phyloP scores from a whole-genome alignment of 2,113 vertebrate genomes.

The Nettapus auritus region DNA sequence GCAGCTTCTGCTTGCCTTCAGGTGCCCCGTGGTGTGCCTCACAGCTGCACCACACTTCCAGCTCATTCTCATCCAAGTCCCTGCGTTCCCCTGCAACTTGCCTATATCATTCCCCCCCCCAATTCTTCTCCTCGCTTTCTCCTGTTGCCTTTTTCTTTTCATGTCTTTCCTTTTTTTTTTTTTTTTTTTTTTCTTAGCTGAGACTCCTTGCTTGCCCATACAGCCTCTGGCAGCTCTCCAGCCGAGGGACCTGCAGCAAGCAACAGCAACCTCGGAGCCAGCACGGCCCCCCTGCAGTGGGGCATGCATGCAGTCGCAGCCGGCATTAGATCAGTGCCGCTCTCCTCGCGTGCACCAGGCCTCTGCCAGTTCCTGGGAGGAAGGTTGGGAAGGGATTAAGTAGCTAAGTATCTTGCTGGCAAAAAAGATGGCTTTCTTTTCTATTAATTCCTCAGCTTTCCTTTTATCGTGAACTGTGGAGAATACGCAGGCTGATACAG shows the following conservation, averaged over 20 bases:
- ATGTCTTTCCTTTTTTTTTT: neutral
- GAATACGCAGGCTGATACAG: constrained; percentile 22
- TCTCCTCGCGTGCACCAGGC: neutral
- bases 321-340: neutral
- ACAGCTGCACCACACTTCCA: accelerated
- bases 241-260: neutral
- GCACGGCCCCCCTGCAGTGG: accelerated
- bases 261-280: neutral
- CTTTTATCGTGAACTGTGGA: constrained; percentile 10
- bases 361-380: neutral
- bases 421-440: neutral
- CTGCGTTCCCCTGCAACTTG: neutral
- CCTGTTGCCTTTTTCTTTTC: neutral
- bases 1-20: neutral
- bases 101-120: neutral
- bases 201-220: neutral
- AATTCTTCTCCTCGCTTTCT: neutral
- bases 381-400: constrained; percentile 22
- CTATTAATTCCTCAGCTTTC: constrained; percentile 33
- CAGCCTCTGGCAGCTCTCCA: neutral
- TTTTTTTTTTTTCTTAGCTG: neutral
- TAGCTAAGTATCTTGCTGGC: constrained; percentile 1
- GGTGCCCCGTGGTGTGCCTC: neutral
- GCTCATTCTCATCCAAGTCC: neutral
- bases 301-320: neutral